Evolutionary conservation across 2,113 vertebrate species (phyloP).

Genomic region (Rhea americana): DNA sequence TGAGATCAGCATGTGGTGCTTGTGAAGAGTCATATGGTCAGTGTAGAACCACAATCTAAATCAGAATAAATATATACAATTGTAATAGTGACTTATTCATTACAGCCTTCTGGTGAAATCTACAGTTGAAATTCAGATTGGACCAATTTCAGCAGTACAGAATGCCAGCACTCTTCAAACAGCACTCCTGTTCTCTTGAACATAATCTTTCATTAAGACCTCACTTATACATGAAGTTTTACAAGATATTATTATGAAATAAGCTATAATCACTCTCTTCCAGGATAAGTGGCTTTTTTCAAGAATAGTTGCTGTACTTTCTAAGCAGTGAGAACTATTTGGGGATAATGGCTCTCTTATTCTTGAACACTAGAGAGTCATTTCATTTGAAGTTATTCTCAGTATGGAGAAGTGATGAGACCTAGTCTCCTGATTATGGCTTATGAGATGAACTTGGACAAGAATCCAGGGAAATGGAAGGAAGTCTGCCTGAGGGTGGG

Average conservation of each 20-base stretch:
- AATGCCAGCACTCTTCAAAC: conserved; percentile 1
- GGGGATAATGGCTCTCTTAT: background rate
- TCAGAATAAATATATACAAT: conserved; percentile 8
- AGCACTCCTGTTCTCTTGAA: conserved; percentile 28
- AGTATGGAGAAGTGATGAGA: background rate
- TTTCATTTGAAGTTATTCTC: conserved; percentile 4
- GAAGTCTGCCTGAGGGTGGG: background rate
- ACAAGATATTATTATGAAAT: conserved; percentile 19
- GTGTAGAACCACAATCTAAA: background rate
- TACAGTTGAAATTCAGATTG: conserved; percentile 10
- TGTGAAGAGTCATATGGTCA: conserved; percentile 16
- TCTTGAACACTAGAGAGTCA: background rate
- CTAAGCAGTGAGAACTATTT: conserved; percentile 11
- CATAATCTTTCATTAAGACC: conserved; percentile 32
- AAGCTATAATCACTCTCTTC: conserved; percentile 36
- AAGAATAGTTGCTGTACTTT: conserved; percentile 31
- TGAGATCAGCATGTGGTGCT: background rate
- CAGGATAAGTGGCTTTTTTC: conserved; percentile 37
- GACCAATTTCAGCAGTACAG: background rate
- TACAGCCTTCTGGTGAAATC: conserved; percentile 4
- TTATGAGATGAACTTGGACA: background rate
- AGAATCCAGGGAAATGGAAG: background rate
- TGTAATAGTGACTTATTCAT: conserved; percentile 26
- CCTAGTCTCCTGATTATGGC: background rate
- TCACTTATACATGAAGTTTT: conserved; percentile 32